A percentile compares a stretch with the other conserved stretches of the same genome.
These are phyloP conservation scores for Laspeyria flexula DNA, from an alignment of 2,888 invertebrate species.

Conservation along the genomic window DNA sequence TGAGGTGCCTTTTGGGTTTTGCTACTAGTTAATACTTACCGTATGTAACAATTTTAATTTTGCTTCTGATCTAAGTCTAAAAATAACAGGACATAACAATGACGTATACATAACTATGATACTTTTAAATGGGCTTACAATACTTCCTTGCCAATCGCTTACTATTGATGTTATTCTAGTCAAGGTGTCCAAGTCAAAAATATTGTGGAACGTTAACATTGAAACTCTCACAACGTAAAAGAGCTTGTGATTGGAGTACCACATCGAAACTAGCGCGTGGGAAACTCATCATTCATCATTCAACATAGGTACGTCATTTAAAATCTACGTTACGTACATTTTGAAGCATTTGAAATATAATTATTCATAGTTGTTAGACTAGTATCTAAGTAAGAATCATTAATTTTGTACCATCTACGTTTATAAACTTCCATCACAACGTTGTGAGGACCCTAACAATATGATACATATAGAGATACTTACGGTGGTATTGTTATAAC, in stretches of 20 bases:
- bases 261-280: conserved; percentile 23
- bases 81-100: neutral
- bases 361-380: neutral
- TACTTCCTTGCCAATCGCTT: too few relatives aligned
- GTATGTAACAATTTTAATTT: too few relatives aligned
- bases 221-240: conserved; percentile 17
- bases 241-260: conserved; percentile 18
- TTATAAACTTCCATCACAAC: conserved; percentile 18
- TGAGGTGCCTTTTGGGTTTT: too few relatives aligned
- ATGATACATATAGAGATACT: too few relatives aligned
- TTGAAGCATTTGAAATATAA: conserved; percentile 6
- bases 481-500: conserved; percentile 46
- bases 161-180: too few relatives aligned
- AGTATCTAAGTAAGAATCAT: neutral
- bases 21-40: too few relatives aligned
- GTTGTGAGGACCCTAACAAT: conserved; percentile 43
- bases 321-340: conserved; percentile 1
- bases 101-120: neutral
- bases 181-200: conserved; percentile 4
- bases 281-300: conserved; percentile 19
- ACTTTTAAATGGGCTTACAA: too few relatives aligned
- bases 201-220: conserved; percentile 12
- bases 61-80: neutral
- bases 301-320: conserved; percentile 23
- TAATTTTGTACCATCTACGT: conserved; percentile 5